Percentiles rank a stretch among this genome's conserved stretches.
These are phyloP conservation scores for Gallinago paraguaiae DNA, from an alignment of 2,113 vertebrate species.

Conservation along the genomic window DNA sequence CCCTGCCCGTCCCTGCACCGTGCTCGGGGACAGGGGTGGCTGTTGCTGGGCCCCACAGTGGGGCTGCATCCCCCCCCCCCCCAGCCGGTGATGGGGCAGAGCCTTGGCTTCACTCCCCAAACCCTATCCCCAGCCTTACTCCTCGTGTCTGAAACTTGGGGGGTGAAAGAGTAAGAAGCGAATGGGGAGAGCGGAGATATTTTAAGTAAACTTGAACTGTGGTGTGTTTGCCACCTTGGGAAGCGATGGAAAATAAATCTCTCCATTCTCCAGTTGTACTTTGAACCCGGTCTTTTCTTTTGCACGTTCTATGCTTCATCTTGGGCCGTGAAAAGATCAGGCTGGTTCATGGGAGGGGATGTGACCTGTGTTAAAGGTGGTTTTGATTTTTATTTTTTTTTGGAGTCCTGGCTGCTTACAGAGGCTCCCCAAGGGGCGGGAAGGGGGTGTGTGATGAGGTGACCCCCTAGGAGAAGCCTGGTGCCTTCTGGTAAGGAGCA, in stretches of 20 bases:
- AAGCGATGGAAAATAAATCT: constrained; percentile 41
- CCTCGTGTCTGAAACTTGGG: background rate
- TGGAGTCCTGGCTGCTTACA: background rate
- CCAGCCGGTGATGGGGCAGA: rapidly evolving
- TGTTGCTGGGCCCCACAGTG: background rate
- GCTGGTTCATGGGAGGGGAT: rapidly evolving
- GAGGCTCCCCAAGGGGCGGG: background rate
- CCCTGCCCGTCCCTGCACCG: rapidly evolving
- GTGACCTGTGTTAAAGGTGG: background rate
- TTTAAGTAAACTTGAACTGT: background rate
- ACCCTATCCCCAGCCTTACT: background rate
- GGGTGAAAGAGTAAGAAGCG: background rate
- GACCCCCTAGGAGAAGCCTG: background rate
- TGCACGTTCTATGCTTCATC: rapidly evolving
- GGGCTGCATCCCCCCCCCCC: rapidly evolving
- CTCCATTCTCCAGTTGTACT: background rate
- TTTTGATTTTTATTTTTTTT: background rate
- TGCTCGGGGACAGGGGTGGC: rapidly evolving
- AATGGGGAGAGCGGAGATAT: background rate
- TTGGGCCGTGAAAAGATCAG: background rate
- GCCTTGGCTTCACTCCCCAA: background rate
- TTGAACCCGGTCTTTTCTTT: background rate
- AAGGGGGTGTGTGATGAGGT: background rate
- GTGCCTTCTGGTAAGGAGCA: background rate
- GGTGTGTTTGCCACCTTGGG: background rate